phyloP scores from a whole-genome alignment of 2,888 invertebrate genomes.

The Achlya flavicornis region DNA sequence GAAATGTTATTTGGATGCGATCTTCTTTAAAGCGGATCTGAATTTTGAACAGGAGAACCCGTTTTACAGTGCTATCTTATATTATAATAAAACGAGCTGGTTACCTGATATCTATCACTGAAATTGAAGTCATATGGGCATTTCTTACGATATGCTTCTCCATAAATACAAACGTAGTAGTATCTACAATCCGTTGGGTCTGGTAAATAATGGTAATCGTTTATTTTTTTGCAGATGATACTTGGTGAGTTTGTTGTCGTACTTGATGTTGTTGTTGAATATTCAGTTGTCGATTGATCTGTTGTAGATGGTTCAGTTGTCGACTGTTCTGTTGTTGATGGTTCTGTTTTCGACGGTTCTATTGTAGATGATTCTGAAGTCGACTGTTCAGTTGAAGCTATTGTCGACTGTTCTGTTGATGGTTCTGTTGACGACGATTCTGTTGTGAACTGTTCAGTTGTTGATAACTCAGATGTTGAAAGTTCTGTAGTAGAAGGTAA shows the following conservation, averaged over 20 bases:
- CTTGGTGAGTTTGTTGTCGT: not conserved
- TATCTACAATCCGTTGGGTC: not conserved
- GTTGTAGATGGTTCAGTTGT: not conserved
- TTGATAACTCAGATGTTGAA: too few species aligned
- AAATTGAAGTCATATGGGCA: constrained; percentile 15
- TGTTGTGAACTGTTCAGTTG: not conserved
- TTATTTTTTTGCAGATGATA: not conserved
- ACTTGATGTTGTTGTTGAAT: not conserved
- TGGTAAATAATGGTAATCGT: not conserved
- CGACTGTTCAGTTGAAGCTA: too few species aligned
- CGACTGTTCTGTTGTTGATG: not conserved
- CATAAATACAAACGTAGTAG: constrained; percentile 8
- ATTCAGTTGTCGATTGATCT: not conserved
- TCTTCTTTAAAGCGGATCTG: too few species aligned
- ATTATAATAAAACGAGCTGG: too few species aligned
- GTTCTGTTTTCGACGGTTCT: too few species aligned
- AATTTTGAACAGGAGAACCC: too few species aligned
- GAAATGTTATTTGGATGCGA: too few species aligned
- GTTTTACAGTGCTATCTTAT: too few species aligned
- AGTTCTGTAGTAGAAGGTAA: not conserved
- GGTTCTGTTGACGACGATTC: too few species aligned
- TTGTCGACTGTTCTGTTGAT: too few species aligned
- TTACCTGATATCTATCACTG: constrained; percentile 15
- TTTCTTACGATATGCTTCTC: not conserved
- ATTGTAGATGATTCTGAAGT: too few species aligned